Evolutionary conservation across 2,797 vertebrate species (phyloP), one percentile per base, ranked within the genome.

Genomic region (Salmo trutta): DNA sequence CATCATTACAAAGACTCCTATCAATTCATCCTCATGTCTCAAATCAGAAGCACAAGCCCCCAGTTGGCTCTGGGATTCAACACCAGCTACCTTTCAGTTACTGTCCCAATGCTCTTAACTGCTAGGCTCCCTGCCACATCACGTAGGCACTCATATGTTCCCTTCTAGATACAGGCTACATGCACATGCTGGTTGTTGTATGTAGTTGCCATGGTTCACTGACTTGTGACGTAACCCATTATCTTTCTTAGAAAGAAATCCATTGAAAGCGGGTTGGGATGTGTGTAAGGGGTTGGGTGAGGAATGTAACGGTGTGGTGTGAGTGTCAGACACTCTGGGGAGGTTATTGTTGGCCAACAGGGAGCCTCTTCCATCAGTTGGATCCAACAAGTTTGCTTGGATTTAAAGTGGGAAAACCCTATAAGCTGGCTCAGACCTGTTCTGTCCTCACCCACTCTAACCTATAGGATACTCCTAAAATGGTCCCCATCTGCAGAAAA

Each of bases 271-370:
- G 52, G 82, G 85, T 24, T 65, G 8, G 62, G 64, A 4, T 2
- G 24, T 5, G 24, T 84, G 27, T 54, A 17, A 3, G 67, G 62
- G 62, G n/a, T 19, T n/a, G n/a, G 68, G 15, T 3, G 84, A 86
- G 86, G 82, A 93, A 91, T 82, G 41, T 91, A 52, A 80, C 89
- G 83, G 83, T 87, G 82, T 85, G 91, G 88, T 91, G 91, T 79
- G 82, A 91, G 81, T 68, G 19, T 47, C 36, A 19, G 16, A 41
- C 36, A 41, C 41, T 21, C 16, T 33, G 15, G 66, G 27, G 33
- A 15, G 27, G 3, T 82, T 72, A 81, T 86, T 88, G 82, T 83
- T 85, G 85, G 85, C 82, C 74, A 77, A 90, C 85, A 85, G 79
- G 71, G 83, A 82, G 64, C 79, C 36, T 70, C 59, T 88, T 88